phyloP scores from a whole-genome alignment of 2,888 invertebrate species.

The Amorpha juglandis region DNA sequence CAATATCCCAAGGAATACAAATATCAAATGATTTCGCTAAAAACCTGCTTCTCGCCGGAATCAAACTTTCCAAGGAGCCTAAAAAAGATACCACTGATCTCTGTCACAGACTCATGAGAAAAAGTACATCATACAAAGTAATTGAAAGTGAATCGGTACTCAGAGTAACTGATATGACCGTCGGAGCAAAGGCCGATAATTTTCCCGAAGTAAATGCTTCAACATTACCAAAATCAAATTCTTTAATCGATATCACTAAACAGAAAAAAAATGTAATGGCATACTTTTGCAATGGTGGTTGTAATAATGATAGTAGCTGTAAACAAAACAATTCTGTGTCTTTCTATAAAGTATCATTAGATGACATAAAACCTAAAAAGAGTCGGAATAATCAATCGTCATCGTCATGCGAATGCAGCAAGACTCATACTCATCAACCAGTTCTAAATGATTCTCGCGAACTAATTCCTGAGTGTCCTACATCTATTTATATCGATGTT shows the following conservation, averaged over 20 bases:
- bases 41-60: slow-evolving; percentile 45
- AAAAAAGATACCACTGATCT: slow-evolving; percentile 48
- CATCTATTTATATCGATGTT: slow-evolving; percentile 25
- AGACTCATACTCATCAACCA: slow-evolving; percentile 1
- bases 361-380: neutral
- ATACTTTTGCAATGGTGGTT: slow-evolving; percentile 51
- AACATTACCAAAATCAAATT: slow-evolving; percentile 51
- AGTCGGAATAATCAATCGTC: neutral
- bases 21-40: slow-evolving; percentile 46
- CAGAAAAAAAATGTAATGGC: slow-evolving; percentile 50
- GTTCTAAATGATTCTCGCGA: neutral
- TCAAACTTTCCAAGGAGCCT: slow-evolving; percentile 55
- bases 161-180: slow-evolving; percentile 72
- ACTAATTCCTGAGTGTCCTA: slow-evolving; percentile 19
- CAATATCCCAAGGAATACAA: slow-evolving; percentile 55
- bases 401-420: slow-evolving; percentile 8
- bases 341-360: neutral
- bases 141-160: slow-evolving; percentile 74
- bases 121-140: slow-evolving; percentile 65
- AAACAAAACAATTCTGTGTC: neutral
- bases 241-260: slow-evolving; percentile 50
- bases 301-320: neutral
- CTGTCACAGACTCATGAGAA: slow-evolving; percentile 52
- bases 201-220: slow-evolving; percentile 39
- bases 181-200: slow-evolving; percentile 37